phyloP scores from a whole-genome alignment of 2,797 vertebrate species.

The Argyrosomus regius region DNA sequence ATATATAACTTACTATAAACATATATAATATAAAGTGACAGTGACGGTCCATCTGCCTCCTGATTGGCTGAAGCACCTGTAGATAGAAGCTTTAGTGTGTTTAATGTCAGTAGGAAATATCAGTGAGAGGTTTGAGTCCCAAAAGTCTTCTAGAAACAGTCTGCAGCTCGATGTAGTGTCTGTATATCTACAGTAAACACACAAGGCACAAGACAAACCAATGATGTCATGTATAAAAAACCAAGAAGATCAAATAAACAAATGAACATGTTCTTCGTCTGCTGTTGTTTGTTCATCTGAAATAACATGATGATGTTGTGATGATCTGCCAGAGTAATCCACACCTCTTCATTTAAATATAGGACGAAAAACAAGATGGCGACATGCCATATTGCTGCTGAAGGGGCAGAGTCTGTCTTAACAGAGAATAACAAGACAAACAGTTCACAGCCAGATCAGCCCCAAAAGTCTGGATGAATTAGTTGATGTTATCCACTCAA shows the following conservation, averaged over 20 bases:
- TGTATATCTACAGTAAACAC: not conserved
- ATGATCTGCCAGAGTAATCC: no score
- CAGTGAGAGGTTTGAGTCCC: not conserved
- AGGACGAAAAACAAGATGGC: no score
- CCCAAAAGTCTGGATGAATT: no score
- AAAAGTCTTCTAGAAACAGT: not conserved
- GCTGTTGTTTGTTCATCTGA: not conserved
- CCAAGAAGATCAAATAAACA: slow-evolving; percentile 45
- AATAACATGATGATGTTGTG: not conserved
- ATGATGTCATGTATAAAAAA: slow-evolving; percentile 67
- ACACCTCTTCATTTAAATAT: no score
- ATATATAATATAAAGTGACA: not conserved
- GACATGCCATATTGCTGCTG: no score
- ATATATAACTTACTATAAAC: not conserved
- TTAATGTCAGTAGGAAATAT: slow-evolving; percentile 26
- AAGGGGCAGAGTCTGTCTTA: no score
- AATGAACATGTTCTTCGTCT: not conserved
- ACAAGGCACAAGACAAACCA: slow-evolving; percentile 20
- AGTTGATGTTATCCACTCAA: no score
- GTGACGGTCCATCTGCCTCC: slow-evolving; percentile 15
- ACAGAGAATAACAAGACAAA: no score
- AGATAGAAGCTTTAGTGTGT: slow-evolving; percentile 37
- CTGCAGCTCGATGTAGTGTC: not conserved
- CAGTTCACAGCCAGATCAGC: no score
- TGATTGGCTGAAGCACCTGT: slow-evolving; percentile 45